Evolutionary conservation across 2,888 invertebrate genomes (phyloP).

Genomic region (Sarcophaga caerulescens): DNA sequence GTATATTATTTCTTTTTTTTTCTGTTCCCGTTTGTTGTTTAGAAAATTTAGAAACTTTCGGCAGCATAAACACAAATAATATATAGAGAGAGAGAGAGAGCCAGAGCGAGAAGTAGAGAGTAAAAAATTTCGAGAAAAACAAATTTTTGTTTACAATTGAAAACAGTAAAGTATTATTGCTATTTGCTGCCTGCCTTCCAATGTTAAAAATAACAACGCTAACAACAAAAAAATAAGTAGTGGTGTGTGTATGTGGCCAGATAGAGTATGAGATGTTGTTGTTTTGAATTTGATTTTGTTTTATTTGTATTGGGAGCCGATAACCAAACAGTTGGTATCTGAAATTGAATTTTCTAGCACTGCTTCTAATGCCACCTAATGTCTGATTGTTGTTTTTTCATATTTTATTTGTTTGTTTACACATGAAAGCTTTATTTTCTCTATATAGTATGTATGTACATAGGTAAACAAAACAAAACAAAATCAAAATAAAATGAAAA

Average conservation of each 20-base stretch:
- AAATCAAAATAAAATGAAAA: conserved; percentile 2
- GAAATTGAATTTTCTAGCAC: not conserved
- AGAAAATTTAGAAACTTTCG: conserved; percentile 64
- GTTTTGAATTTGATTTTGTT: conserved; percentile 69
- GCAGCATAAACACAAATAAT: too few relatives aligned
- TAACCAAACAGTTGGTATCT: conserved; percentile 54
- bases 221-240: too few relatives aligned
- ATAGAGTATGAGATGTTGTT: conserved; percentile 60
- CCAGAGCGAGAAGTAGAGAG: not conserved
- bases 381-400: not conserved
- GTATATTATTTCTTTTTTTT: not conserved
- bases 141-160: not conserved
- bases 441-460: too few relatives aligned
- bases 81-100: too few relatives aligned
- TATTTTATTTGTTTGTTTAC: not conserved
- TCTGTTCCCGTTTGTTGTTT: conserved; percentile 42
- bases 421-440: conserved; percentile 29
- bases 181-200: too few relatives aligned
- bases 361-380: conserved; percentile 12
- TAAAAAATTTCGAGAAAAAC: not conserved
- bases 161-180: conserved; percentile 5
- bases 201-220: not conserved
- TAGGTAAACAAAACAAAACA: conserved; percentile 37
- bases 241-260: not conserved
- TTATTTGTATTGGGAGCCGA: conserved; percentile 65